Percentiles rank a stretch among this genome's conserved stretches.
phyloP scores from a whole-genome alignment of 2,797 vertebrate species.

The Buphagus erythrorhynchus region DNA sequence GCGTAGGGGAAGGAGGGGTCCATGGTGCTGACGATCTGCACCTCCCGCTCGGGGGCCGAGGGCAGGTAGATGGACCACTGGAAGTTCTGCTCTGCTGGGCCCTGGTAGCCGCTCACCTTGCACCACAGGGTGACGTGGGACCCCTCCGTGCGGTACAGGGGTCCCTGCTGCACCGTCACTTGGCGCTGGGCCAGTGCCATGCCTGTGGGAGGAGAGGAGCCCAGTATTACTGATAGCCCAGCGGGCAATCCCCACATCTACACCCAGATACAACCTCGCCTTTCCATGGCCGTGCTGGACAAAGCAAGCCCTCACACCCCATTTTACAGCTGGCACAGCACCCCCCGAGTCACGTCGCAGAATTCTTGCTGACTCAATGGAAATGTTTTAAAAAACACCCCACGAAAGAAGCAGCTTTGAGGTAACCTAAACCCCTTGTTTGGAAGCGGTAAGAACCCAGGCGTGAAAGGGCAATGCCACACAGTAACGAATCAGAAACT shows the following conservation, averaged over 20 bases:
- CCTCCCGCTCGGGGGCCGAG: conserved; percentile 76
- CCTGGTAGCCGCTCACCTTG: conserved; percentile 80
- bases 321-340: not conserved
- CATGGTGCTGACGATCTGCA: conserved; percentile 90
- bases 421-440: not conserved
- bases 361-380: not conserved
- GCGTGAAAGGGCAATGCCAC: fast-evolving
- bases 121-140: conserved; percentile 83
- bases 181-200: conserved; percentile 74
- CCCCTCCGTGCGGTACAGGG: conserved; percentile 77
- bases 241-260: fast-evolving
- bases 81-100: conserved; percentile 79
- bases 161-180: conserved; percentile 78
- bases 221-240: fast-evolving
- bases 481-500: not conserved
- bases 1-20: conserved; percentile 86
- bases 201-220: conserved; percentile 40
- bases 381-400: not conserved
- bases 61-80: conserved; percentile 91
- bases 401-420: fast-evolving
- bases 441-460: not conserved
- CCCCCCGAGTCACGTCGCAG: fast-evolving
- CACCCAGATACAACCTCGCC: fast-evolving
- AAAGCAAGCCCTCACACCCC: not conserved
- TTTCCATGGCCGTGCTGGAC: fast-evolving